phyloP scores from a whole-genome alignment of 2,888 invertebrate genomes.

The Nowickia ferox region DNA sequence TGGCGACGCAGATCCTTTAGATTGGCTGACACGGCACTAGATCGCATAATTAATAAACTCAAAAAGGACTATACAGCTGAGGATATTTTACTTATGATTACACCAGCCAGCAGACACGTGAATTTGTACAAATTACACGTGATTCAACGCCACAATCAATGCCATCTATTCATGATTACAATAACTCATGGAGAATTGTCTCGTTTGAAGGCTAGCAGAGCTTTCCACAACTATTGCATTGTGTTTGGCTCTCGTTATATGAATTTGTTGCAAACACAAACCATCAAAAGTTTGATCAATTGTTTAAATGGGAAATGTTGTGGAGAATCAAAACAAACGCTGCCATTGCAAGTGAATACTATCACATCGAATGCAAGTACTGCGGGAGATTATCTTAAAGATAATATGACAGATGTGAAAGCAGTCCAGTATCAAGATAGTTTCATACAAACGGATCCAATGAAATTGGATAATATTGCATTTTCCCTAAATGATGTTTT shows the following conservation, averaged over 20 bases:
- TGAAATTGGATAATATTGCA: neutral
- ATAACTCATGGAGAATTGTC: constrained; percentile 66
- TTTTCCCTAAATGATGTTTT: constrained; percentile 39
- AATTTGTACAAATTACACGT: constrained; percentile 70
- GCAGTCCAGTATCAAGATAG: constrained; percentile 17
- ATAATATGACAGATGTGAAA: neutral
- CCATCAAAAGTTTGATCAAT: constrained; percentile 63
- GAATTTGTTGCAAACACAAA: constrained; percentile 62
- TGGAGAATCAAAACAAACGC: neutral
- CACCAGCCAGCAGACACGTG: constrained; percentile 69
- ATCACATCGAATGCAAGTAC: constrained; percentile 12
- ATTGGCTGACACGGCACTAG: constrained; percentile 44
- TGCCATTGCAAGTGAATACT: neutral
- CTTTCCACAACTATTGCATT: constrained; percentile 64
- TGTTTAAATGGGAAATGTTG: constrained; percentile 57
- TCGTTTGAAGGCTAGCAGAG: constrained; percentile 57
- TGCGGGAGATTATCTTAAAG: constrained; percentile 15
- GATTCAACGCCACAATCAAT: constrained; percentile 59
- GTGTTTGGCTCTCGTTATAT: constrained; percentile 70
- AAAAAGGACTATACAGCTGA: constrained; percentile 33
- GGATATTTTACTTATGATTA: constrained; percentile 70
- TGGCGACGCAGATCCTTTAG: neutral
- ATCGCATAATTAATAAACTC: constrained; percentile 66
- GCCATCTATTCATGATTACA: constrained; percentile 69
- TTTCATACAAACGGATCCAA: constrained; percentile 50